Percentiles rank a stretch among this genome's conserved stretches.
phyloP scores from a whole-genome alignment of 2,888 invertebrate genomes.

The Folsomia candida region DNA sequence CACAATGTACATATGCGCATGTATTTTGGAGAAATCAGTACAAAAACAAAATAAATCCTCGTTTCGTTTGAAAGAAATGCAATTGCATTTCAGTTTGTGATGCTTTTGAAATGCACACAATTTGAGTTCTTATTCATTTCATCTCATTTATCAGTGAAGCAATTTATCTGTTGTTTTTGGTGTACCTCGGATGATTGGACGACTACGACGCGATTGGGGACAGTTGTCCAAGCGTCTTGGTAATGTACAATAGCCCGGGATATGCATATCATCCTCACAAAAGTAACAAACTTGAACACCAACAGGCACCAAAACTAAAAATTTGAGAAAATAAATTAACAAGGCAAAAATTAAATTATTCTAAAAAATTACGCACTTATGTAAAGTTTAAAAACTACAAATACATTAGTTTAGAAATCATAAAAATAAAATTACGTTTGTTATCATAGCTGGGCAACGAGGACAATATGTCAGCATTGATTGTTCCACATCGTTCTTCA shows the following conservation, averaged over 20 bases:
- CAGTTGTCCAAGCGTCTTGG: constrained; percentile 31
- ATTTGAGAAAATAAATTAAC: neutral
- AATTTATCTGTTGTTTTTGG: neutral
- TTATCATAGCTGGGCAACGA: neutral
- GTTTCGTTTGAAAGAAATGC: no score
- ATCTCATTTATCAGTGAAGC: no score
- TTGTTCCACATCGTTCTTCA: neutral
- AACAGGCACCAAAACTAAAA: constrained; percentile 15
- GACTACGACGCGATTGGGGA: constrained; percentile 26
- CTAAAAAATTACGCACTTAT: neutral
- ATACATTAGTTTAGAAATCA: neutral
- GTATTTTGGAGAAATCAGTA: no score
- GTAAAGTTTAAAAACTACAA: neutral
- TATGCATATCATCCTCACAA: constrained; percentile 27
- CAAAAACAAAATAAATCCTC: no score
- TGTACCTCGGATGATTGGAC: neutral
- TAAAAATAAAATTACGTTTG: neutral
- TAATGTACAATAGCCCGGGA: constrained; percentile 35
- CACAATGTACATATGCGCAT: no score
- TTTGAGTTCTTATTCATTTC: neutral
- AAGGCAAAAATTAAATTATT: neutral
- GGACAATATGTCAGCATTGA: neutral
- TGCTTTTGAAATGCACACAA: neutral
- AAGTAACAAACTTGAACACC: constrained; percentile 30
- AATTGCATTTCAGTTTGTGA: no score